Evolutionary conservation across 2,797 vertebrate species (phyloP), one percentile per base, ranked within the genome.

Genomic region (Siniperca scherzeri): DNA sequence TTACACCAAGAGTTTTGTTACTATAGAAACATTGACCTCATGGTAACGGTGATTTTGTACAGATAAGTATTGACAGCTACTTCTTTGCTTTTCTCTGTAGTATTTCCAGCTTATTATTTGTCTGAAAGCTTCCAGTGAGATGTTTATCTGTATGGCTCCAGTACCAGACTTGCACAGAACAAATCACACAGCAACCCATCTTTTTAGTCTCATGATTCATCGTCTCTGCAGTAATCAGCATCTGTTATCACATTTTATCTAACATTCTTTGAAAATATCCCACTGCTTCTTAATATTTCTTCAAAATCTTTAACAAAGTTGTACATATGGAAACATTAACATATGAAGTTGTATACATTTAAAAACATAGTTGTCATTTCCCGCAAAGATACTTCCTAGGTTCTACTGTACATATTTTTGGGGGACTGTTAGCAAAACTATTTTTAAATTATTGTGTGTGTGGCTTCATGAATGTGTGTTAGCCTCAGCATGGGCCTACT

Each of bases 401-500:
- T 83, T 74, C 60, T 73, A 65, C 27, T 30, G 27, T 30, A 30
- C 78, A 74, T 61, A 64, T 72, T 87, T 84, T 69, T 73, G 30
- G 30, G 44, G 50, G 65, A 79, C 46, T 66, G 69, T 88, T 69
- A 52, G 38, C 72, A 68, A 81, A 88, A 82, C 56, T 90, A 82
- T 83, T 88, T 90, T 81, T 83, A 82, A 83, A 70, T 77, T 75
- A 66, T 81, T 68, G 36, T 52, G 68, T 83, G 46, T 78, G 57
- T 69, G 77, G 64, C 33, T 78, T 74, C 55, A 22, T 57, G 62
- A 84, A 46, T 72, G 46, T 73, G 64, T 84, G 78, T 78, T 70
- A 70, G 83, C 77, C 75, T 80, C 73, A 81, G 78, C 77, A 83
- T n/a, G 55, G 67, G 81, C 59, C 91, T 87, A 73, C 83, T 75